Conservation (phyloP, 2,113 vertebrate genomes). For the Oplegnathus fasciatus region DNA sequence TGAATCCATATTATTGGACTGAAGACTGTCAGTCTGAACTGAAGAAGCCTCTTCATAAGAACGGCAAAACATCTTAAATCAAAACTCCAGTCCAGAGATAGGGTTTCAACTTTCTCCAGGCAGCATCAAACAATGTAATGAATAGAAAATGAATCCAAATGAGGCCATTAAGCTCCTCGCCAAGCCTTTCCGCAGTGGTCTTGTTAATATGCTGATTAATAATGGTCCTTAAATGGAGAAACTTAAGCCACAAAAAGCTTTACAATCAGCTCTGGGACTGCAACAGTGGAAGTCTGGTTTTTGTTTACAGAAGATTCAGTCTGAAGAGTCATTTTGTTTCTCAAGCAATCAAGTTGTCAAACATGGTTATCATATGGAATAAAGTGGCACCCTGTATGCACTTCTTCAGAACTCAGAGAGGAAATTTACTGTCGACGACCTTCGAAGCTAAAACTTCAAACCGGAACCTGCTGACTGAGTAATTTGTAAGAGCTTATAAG, state of each 20-base stretch:
- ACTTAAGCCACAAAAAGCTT: conserved; percentile 30
- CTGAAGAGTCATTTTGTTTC: neutral
- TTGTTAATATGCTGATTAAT: conserved; percentile 70
- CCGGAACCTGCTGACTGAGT: conserved; percentile 53
- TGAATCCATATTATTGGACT: neutral
- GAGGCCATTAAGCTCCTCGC: conserved; percentile 57
- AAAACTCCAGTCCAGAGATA: neutral
- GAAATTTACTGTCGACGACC: neutral
- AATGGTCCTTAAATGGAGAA: conserved; percentile 54
- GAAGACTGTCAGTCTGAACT: neutral
- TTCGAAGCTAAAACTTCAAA: conserved; percentile 38
- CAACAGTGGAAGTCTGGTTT: neutral
- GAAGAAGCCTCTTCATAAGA: neutral
- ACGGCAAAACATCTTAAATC: neutral
- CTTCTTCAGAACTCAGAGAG: neutral
- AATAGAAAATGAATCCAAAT: conserved; percentile 61
- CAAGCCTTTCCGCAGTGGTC: conserved; percentile 28
- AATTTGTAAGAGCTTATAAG: conserved; percentile 37
- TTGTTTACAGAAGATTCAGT: neutral
- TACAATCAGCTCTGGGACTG: neutral
- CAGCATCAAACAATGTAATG: conserved; percentile 60
- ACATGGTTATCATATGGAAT: neutral
- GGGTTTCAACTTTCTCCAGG: conserved; percentile 6
- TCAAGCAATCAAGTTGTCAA: neutral
- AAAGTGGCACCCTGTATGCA: neutral